Conservation (phyloP, 2,797 vertebrate genomes). For the Bovichtus variegatus region DNA sequence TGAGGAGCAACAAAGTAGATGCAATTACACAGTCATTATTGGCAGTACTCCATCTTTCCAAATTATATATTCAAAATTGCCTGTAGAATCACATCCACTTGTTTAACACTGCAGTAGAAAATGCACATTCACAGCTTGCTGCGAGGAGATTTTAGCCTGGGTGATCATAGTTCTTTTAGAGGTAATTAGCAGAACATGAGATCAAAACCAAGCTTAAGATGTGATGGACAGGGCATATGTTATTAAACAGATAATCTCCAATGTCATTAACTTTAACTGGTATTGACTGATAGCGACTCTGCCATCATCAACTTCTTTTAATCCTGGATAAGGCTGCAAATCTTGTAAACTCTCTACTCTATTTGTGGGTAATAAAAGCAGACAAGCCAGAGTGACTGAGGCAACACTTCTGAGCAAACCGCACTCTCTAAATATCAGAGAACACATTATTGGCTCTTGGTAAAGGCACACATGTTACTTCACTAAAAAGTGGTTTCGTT, state of each 20-base stretch:
- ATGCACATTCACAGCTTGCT: conserved; percentile 55
- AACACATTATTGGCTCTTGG: conserved; percentile 12
- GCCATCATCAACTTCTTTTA: conserved; percentile 25
- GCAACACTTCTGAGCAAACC: neutral
- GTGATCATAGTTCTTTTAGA: conserved; percentile 69
- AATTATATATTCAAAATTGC: conserved; percentile 28
- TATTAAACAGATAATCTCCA: conserved; percentile 26
- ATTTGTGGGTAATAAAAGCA: conserved; percentile 17
- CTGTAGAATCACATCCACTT: conserved; percentile 67
- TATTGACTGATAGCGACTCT: conserved; percentile 30
- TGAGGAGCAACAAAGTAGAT: conserved; percentile 54
- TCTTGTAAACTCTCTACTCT: conserved; percentile 15
- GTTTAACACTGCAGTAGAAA: conserved; percentile 37
- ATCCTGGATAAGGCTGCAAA: conserved; percentile 50
- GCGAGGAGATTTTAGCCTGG: conserved; percentile 46
- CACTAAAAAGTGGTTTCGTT: conserved; percentile 29
- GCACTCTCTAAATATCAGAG: conserved; percentile 10
- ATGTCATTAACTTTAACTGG: conserved; percentile 8
- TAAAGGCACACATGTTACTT: conserved; percentile 18
- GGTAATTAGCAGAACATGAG: conserved; percentile 59
- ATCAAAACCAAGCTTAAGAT: conserved; percentile 55
- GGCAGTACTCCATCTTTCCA: conserved; percentile 13
- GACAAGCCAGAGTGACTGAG: neutral
- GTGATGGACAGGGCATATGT: conserved; percentile 52
- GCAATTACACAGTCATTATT: conserved; percentile 55